Conservation (phyloP, 2,797 vertebrate species). For the Poecilia gillii region DNA sequence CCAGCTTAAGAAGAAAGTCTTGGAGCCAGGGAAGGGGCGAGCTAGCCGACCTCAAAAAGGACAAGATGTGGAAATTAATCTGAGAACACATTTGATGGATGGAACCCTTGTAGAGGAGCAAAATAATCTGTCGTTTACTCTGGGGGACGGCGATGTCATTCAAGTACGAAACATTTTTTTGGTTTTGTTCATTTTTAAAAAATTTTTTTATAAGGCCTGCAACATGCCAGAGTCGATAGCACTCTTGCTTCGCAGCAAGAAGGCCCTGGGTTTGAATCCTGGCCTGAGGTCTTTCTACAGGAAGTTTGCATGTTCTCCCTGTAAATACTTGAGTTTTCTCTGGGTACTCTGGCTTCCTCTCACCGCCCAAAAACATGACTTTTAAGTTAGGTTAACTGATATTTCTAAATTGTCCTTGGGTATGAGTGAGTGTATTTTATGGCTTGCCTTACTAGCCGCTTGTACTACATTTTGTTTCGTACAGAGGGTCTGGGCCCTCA, state of each 20-base stretch:
- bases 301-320: not conserved
- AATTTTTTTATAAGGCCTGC: not conserved
- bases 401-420: not conserved
- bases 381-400: not conserved
- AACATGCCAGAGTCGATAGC: not conserved
- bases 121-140: slow-evolving; percentile 83
- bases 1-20: slow-evolving; percentile 89
- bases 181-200: not conserved
- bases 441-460: not conserved
- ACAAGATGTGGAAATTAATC: slow-evolving; percentile 87
- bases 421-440: not conserved
- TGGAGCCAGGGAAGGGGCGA: slow-evolving; percentile 81
- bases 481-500: too few relatives aligned
- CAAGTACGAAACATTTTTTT: slow-evolving; percentile 82
- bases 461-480: too few relatives aligned
- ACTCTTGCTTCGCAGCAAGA: not conserved
- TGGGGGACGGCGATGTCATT: slow-evolving; percentile 93
- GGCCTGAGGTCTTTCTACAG: not conserved
- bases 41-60: slow-evolving; percentile 87
- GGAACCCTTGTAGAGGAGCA: slow-evolving; percentile 83
- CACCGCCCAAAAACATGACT: not conserved
- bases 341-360: not conserved
- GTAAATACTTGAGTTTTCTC: not conserved
- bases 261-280: not conserved
- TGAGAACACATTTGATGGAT: slow-evolving; percentile 83